Evolutionary conservation across 2,113 vertebrate genomes (phyloP), one percentile per base, ranked within the genome.

Genomic region (Plecturocebus donacophilus): DNA sequence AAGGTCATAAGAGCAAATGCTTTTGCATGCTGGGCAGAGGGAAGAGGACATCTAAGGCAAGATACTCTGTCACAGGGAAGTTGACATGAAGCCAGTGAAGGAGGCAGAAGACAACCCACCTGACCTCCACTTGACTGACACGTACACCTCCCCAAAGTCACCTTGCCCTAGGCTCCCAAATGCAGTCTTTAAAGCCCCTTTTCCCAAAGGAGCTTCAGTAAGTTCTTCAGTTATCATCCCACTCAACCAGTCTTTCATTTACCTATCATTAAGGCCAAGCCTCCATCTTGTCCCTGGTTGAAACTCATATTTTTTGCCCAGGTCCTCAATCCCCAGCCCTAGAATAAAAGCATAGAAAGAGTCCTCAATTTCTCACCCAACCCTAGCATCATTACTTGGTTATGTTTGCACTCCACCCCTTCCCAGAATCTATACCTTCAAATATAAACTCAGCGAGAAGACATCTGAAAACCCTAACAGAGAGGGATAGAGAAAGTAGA

Each of bases 371-470:
- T 32, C 47, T 91, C 27, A 84, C n/a, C 38, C 79, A 92, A 73
- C 66, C 21, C 58, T 80, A 87, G 45, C 30, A 93, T 54, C 68
- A 77, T 58, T 61, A 58, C 35, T 94, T 93, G 40, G 52, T 93
- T 54, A 85, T 71, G 80, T n/a, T 81, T 93, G 45, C 21, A 84
- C 23, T 23, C 75, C 76, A 71, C 30, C 42, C 38, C 6, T 92
- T 82, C 47, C 86, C 91, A 77, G 61, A 56, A 75, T 87, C 85
- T 91, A 35, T 71, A 96, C 80, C 54, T 89, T 89, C 68, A 94
- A 93, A 94, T 83, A 93, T 45, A 93, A 95, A 95, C 82, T 85
- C 96, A 95, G 54, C 76, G 80, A 91, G 92, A 91, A 47, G 42
- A 95, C 66, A 68, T 76, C 79, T 96, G 56, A 77, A 91, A 95